These are phyloP conservation scores for Mastigias papua DNA, from an alignment of 30 jellyfish, hydroid and myxozoan species.

Conservation along the genomic window DNA sequence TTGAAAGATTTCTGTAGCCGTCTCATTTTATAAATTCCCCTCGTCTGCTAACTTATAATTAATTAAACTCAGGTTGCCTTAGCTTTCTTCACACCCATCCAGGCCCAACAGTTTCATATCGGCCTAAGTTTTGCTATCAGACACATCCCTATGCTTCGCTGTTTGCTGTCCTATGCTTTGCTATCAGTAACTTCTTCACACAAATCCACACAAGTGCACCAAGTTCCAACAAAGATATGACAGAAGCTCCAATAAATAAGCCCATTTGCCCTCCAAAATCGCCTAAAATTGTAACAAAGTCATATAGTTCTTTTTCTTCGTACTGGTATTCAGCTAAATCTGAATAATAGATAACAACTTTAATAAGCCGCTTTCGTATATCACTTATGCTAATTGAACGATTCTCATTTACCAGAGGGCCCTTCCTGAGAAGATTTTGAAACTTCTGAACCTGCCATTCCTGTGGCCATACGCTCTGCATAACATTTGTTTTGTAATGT, in stretches of 20 bases:
- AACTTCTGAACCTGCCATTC: slow-evolving; percentile 41
- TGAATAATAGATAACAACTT: slow-evolving; percentile 13
- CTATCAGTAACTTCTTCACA: background rate
- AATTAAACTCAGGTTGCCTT: too few species aligned
- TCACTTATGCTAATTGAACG: background rate
- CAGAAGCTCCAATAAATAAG: slow-evolving; percentile 61
- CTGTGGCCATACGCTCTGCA: slow-evolving; percentile 62
- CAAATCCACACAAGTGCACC: background rate
- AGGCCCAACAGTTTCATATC: too few species aligned
- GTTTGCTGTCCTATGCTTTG: background rate
- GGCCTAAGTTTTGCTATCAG: too few species aligned
- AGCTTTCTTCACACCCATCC: too few species aligned
- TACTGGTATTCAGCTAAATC: background rate
- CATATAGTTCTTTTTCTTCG: slow-evolving; percentile 37
- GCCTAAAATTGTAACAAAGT: slow-evolving; percentile 1
- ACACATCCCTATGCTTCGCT: background rate
- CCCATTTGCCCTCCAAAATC: slow-evolving; percentile 78
- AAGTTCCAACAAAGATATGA: slow-evolving; percentile 48
- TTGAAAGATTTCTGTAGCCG: too few species aligned
- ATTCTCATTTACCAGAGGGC: background rate
- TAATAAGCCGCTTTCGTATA: background rate
- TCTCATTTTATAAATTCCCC: too few species aligned
- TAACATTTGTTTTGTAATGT: slow-evolving; percentile 25
- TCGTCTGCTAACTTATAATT: too few species aligned
- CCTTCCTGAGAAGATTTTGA: background rate